phyloP scores from a whole-genome alignment of 2,888 invertebrate genomes.

The Tenthredo scrophulariae region DNA sequence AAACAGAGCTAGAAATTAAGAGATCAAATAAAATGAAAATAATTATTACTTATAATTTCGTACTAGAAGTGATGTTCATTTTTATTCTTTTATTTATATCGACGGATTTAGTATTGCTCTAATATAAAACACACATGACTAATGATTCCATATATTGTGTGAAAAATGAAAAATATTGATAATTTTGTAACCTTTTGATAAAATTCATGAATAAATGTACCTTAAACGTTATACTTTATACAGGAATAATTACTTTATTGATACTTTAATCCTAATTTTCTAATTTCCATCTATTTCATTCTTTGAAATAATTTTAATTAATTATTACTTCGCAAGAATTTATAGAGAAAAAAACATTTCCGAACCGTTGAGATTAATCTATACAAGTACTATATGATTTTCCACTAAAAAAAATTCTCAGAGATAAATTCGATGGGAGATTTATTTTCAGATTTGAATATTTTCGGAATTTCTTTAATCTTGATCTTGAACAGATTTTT shows the following conservation, averaged over 20 bases:
- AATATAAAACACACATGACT: not conserved
- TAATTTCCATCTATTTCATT: not conserved
- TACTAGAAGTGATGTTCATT: not conserved
- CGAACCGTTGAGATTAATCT: not conserved
- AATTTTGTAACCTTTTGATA: constrained; percentile 4
- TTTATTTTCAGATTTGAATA: not conserved
- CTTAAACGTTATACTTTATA: not conserved
- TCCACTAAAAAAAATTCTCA: not conserved
- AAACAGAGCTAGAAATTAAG: not conserved
- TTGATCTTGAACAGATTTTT: not conserved
- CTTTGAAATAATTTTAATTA: not conserved
- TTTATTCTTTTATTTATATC: not conserved
- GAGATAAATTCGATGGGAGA: not conserved
- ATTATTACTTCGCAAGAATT: not conserved
- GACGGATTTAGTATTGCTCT: not conserved
- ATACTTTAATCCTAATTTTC: not conserved
- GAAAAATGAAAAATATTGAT: not conserved
- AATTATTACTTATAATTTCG: not conserved
- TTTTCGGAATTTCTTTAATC: too few relatives aligned
- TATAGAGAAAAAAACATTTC: not conserved
- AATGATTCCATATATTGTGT: not conserved
- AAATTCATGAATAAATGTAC: not conserved
- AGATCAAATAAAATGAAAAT: constrained; percentile 7
- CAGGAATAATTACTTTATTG: not conserved
- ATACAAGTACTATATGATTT: not conserved